Evolutionary conservation across 2,797 vertebrate species (phyloP).

Genomic region (Neoniphon sammara): DNA sequence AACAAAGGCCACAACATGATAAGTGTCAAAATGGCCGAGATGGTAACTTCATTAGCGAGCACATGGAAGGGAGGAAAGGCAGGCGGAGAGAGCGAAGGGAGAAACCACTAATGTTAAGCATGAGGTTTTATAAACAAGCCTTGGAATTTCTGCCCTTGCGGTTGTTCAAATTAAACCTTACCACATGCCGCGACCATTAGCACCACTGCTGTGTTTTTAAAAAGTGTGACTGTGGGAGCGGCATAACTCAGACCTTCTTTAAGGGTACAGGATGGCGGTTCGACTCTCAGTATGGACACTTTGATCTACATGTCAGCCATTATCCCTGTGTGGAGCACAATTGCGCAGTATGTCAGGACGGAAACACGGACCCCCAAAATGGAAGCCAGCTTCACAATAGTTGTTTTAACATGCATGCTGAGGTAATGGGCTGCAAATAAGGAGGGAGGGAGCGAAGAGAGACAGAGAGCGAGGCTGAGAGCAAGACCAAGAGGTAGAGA

Average conservation of each 20-base stretch:
- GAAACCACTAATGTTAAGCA: neutral
- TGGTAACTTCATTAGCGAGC: slow-evolving; percentile 37
- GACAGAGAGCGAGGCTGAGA: slow-evolving; percentile 3
- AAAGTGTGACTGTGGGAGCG: slow-evolving; percentile 4
- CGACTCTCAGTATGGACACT: slow-evolving; percentile 16
- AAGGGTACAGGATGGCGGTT: slow-evolving; percentile 6
- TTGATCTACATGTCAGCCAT: slow-evolving; percentile 2
- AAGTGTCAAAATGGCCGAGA: slow-evolving; percentile 25
- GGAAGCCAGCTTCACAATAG: slow-evolving; percentile 21
- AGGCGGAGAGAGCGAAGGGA: neutral
- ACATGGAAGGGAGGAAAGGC: neutral
- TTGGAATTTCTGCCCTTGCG: slow-evolving; percentile 1
- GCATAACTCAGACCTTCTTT: neutral
- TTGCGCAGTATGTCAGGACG: slow-evolving; percentile 13
- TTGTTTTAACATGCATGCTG: slow-evolving; percentile 10
- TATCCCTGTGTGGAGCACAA: slow-evolving; percentile 17
- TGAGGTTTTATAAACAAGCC: slow-evolving; percentile 30
- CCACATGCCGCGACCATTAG: slow-evolving; percentile 22
- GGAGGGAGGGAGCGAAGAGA: neutral
- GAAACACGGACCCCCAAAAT: slow-evolving; percentile 19
- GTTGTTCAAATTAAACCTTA: slow-evolving; percentile 37
- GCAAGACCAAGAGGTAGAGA: slow-evolving; percentile 6
- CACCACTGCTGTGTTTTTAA: slow-evolving; percentile 11
- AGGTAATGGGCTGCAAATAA: slow-evolving; percentile 11
- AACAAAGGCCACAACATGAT: slow-evolving; percentile 34